phyloP scores from a whole-genome alignment of 2,113 vertebrate genomes.

The Desmodus rotundus region DNA sequence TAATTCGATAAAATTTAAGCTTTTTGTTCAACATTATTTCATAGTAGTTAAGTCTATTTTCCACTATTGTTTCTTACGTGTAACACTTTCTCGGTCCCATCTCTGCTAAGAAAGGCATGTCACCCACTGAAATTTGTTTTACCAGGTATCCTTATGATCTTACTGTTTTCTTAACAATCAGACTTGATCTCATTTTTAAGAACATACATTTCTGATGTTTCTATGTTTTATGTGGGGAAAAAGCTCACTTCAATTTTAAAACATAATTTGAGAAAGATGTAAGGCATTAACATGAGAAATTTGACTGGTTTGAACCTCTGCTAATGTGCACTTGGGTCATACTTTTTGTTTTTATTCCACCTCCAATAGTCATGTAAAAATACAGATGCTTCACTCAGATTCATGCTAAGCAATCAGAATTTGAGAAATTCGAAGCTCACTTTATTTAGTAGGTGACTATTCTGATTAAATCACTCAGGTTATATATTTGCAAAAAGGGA shows the following conservation, averaged over 20 bases:
- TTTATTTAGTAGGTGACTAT: not conserved
- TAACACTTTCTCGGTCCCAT: too few relatives aligned
- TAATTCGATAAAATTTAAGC: not conserved
- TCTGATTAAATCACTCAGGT: not conserved
- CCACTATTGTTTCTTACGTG: not conserved
- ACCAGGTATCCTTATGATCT: not conserved
- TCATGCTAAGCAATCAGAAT: not conserved
- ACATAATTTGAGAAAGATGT: not conserved
- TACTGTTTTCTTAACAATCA: not conserved
- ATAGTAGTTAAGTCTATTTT: not conserved
- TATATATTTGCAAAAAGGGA: not conserved
- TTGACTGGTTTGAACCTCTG: not conserved
- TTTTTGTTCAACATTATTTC: not conserved
- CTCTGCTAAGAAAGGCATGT: not conserved
- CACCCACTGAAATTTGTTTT: not conserved
- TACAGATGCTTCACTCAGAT: not conserved
- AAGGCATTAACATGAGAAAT: not conserved
- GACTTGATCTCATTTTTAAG: not conserved
- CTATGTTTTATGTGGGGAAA: too few relatives aligned
- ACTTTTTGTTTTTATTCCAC: not conserved
- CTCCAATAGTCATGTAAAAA: not conserved
- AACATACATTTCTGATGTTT: not conserved
- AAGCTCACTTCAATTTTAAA: not conserved
- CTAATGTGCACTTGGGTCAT: rapidly evolving
- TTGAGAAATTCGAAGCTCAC: not conserved